Evolutionary conservation across 2,113 vertebrate species (phyloP), one percentile per base, ranked within the genome.

Genomic region (Rynchops niger): DNA sequence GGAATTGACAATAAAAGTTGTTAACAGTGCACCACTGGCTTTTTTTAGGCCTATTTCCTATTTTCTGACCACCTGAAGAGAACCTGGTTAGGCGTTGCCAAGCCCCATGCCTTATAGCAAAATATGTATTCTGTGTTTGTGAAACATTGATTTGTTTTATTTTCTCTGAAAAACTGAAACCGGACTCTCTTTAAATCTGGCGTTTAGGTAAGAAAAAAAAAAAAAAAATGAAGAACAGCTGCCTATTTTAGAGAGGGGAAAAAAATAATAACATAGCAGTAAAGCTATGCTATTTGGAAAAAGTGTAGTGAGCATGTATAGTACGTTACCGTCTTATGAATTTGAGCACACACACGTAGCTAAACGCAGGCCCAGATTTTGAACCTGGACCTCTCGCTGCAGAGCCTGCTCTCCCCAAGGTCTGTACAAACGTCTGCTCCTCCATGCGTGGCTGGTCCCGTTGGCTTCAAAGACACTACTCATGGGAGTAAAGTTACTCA

Each of bases 401-500:
- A 74, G 56, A 49, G 13, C 16, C 63, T 67, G 21, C 34, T 71
- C 40, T 74, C 73, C 82, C 69, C 73, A 69, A 1, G 12, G 6
- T 32, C 96, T 43, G 1, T 40, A 65, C 62, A 78, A 67, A 91
- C 19, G 1, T 80, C 73, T 7, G 32, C 86, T 91, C 78, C 63
- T 90, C 96, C 77, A 70, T 65, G 93, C 95, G 43, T 82, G 93
- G 86, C 76, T 86, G 83, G 25, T 76, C 81, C 93, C 86, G 86
- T 56, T 88, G 92, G 83, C 72, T 84, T 94, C 96, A 95, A 84
- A 93, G 93, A 89, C 95, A 40, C 94, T 95, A 91, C 94, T 97
- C 94, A 94, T 49, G 93, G 92, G 93, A 96, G 95, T 97, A 97
- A 96, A 96, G 93, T 96, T 96, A 95, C 93, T 97, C 94, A 95